Conservation (phyloP, 2,888 invertebrate species). For the Temnothorax ravouxi region DNA sequence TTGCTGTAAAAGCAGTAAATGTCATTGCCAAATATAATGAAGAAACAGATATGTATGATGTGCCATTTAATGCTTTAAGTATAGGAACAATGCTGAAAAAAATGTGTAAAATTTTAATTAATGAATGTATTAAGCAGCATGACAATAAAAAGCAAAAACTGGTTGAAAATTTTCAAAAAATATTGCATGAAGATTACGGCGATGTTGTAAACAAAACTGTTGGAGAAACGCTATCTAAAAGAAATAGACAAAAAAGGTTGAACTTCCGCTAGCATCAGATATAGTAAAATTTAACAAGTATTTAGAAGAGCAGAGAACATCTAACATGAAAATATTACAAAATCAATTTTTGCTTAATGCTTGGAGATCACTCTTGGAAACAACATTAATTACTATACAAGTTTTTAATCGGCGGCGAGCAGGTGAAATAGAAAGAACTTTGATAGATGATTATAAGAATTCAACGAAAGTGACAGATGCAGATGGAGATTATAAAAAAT, state of each 20-base stretch:
- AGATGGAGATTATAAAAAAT: constrained; percentile 1
- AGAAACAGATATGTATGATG: too few species aligned
- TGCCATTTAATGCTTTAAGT: too few species aligned
- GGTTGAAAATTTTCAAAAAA: neutral
- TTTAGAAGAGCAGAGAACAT: constrained; percentile 8
- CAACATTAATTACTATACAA: constrained; percentile 4
- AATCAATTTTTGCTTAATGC: neutral
- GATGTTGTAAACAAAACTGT: neutral
- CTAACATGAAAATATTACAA: neutral
- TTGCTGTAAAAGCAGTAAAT: too few species aligned
- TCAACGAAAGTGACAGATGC: neutral
- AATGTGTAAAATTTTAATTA: neutral
- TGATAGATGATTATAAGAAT: constrained; percentile 8
- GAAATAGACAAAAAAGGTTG: neutral
- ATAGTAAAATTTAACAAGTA: neutral
- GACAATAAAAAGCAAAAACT: neutral
- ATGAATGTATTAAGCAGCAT: neutral
- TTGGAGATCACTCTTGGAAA: constrained; percentile 23
- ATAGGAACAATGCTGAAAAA: neutral
- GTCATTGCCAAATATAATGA: too few species aligned
- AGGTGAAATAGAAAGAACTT: constrained; percentile 17
- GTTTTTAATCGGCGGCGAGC: constrained; percentile 11
- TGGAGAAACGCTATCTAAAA: neutral
- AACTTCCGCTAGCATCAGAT: constrained; percentile 12
- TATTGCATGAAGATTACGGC: neutral